phyloP scores from a whole-genome alignment of 2,113 vertebrate genomes.

The Pelmatolapia mariae region DNA sequence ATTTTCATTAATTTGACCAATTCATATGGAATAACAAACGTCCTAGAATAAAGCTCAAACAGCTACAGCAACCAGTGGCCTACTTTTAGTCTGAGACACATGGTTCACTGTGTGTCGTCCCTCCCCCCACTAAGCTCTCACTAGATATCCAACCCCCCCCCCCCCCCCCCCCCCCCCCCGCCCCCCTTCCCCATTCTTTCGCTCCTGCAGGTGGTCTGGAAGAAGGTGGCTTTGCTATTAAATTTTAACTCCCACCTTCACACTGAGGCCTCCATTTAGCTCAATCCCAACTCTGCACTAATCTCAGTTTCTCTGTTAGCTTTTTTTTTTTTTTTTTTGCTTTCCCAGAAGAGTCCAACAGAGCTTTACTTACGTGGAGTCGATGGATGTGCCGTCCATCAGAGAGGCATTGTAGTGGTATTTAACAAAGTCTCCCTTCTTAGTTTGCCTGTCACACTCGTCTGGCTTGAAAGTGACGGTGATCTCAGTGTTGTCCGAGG shows the following conservation, averaged over 20 bases:
- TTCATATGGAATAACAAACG: no score
- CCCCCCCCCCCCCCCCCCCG: not conserved
- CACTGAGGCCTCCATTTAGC: not conserved
- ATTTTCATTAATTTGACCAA: no score
- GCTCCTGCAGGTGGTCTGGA: not conserved
- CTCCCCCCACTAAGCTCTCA: not conserved
- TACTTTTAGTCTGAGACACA: not conserved
- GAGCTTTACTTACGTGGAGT: constrained; percentile 86
- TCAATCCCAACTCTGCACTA: not conserved
- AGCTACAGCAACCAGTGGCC: no score
- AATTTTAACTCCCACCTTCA: not conserved
- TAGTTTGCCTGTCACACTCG: constrained; percentile 77
- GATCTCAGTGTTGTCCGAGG: constrained; percentile 79
- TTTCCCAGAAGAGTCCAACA: not conserved
- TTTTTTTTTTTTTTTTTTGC: not conserved
- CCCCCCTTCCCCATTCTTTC: not conserved
- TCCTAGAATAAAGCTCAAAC: no score
- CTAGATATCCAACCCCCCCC: no score
- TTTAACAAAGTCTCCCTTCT: constrained; percentile 94
- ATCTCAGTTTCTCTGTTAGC: not conserved
- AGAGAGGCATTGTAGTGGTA: constrained; percentile 96
- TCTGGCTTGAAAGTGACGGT: constrained; percentile 77
- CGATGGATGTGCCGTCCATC: constrained; percentile 88
- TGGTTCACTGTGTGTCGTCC: not conserved
- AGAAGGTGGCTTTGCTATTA: not conserved